A percentile compares a stretch with the other conserved stretches of the same genome.
phyloP scores from a whole-genome alignment of 2,888 invertebrate genomes.

The Rhingia rostrata region DNA sequence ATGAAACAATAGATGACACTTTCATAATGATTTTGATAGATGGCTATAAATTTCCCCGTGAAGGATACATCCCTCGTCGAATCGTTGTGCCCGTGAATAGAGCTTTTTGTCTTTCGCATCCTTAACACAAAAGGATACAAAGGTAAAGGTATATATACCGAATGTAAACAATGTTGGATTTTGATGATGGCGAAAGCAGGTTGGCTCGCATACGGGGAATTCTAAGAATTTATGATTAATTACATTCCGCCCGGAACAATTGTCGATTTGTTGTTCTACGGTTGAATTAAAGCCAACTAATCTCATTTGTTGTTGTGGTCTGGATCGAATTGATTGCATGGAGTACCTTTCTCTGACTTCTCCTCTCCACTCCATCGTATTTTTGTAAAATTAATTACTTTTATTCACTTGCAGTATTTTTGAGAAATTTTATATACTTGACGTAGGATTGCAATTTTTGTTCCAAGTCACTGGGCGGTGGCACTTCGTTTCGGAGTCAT shows the following conservation, averaged over 20 bases:
- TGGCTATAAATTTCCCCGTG: slow-evolving; percentile 62
- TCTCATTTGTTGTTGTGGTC: slow-evolving; percentile 44
- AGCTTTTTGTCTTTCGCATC: slow-evolving; percentile 20
- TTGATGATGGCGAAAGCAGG: slow-evolving; percentile 37
- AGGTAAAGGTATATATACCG: slow-evolving; percentile 27
- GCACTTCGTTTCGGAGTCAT: slow-evolving; percentile 14
- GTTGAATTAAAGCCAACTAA: slow-evolving; percentile 64
- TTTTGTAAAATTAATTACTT: slow-evolving; percentile 37
- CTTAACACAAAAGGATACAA: slow-evolving; percentile 49
- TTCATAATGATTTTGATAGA: slow-evolving; percentile 74
- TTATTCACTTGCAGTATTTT: slow-evolving; percentile 39
- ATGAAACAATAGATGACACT: slow-evolving; percentile 72
- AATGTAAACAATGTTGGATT: neutral
- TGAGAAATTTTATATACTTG: neutral
- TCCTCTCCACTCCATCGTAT: slow-evolving; percentile 4
- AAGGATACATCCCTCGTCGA: slow-evolving; percentile 53
- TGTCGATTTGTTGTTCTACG: slow-evolving; percentile 68
- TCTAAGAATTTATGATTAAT: slow-evolving; percentile 73
- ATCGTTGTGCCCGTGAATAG: neutral
- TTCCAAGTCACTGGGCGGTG: neutral
- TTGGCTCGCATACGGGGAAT: slow-evolving; percentile 53
- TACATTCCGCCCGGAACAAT: slow-evolving; percentile 61
- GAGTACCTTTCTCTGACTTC: slow-evolving; percentile 6
- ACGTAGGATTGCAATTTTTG: neutral
- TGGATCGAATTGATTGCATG: slow-evolving; percentile 51